phyloP scores from a whole-genome alignment of 2,888 invertebrate species.

The Agelastica alni region DNA sequence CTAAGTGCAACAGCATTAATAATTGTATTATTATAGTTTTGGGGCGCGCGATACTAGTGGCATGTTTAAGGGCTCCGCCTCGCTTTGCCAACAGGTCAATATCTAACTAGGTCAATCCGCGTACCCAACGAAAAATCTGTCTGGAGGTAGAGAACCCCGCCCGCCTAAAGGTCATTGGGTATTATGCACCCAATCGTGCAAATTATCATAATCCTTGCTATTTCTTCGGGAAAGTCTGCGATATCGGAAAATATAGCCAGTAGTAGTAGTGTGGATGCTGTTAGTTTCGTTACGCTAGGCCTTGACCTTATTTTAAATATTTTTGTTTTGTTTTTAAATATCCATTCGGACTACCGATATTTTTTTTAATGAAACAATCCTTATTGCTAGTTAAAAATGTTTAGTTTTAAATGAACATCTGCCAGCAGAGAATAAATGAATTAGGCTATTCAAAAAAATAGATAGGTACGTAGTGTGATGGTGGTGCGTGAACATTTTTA shows the following conservation, averaged over 20 bases:
- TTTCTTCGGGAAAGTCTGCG: not conserved
- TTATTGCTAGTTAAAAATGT: no score
- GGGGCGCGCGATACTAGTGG: constrained; percentile 15
- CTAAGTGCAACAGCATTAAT: constrained; percentile 32
- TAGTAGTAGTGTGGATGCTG: no score
- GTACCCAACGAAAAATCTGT: constrained; percentile 51
- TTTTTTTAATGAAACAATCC: no score
- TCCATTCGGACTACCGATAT: no score
- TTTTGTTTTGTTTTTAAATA: no score
- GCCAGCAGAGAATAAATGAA: no score
- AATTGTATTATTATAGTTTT: no score
- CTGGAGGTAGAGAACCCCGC: constrained; percentile 48
- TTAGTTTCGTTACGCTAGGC: not conserved
- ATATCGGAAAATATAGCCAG: not conserved
- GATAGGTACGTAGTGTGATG: no score
- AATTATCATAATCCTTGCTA: constrained; percentile 44
- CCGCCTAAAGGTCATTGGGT: constrained; percentile 51
- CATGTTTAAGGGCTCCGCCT: constrained; percentile 46
- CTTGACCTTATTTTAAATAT: not conserved
- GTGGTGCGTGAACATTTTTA: no score
- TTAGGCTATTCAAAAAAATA: no score
- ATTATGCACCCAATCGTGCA: constrained; percentile 50
- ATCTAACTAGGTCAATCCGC: constrained; percentile 50
- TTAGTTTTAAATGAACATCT: no score
- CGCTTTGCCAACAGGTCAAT: constrained; percentile 51